A percentile compares a stretch with the other conserved stretches of the same genome.
Evolutionary conservation across 2,888 invertebrate genomes (phyloP).

Genomic region (Bellardia pandia): DNA sequence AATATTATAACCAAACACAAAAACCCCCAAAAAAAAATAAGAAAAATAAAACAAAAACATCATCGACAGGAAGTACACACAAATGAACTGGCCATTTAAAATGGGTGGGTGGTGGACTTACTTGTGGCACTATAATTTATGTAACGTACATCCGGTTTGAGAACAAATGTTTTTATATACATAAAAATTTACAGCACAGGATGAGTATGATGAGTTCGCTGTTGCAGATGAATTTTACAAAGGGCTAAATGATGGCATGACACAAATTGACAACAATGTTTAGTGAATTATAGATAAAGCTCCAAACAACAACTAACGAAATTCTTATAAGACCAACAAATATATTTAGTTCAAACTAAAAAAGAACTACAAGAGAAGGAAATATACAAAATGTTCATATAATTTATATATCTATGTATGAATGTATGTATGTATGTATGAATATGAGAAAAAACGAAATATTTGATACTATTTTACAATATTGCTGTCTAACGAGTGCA

Average conservation of each 20-base stretch:
- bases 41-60: background rate
- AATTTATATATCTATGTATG: too few species aligned
- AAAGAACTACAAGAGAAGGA: background rate
- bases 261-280: constrained; percentile 61
- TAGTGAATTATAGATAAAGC: constrained; percentile 44
- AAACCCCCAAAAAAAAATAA: background rate
- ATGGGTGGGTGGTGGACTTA: constrained; percentile 15
- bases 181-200: background rate
- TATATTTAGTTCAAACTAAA: background rate
- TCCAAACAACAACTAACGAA: background rate
- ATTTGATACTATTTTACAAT: constrained; percentile 3
- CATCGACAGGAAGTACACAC: constrained; percentile 50
- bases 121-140: constrained; percentile 14
- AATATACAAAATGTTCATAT: constrained; percentile 6
- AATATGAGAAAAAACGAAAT: background rate
- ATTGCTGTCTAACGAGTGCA: constrained; percentile 1
- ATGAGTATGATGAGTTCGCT: constrained; percentile 9
- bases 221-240: constrained; percentile 13
- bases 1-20: constrained; percentile 7
- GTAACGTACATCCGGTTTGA: constrained; percentile 52
- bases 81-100: constrained; percentile 36
- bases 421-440: background rate
- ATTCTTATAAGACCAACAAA: background rate
- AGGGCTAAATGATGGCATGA: constrained; percentile 31
- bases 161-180: background rate